Evolutionary conservation across 2,797 vertebrate species (phyloP).

Genomic region (Gouania willdenowi): DNA sequence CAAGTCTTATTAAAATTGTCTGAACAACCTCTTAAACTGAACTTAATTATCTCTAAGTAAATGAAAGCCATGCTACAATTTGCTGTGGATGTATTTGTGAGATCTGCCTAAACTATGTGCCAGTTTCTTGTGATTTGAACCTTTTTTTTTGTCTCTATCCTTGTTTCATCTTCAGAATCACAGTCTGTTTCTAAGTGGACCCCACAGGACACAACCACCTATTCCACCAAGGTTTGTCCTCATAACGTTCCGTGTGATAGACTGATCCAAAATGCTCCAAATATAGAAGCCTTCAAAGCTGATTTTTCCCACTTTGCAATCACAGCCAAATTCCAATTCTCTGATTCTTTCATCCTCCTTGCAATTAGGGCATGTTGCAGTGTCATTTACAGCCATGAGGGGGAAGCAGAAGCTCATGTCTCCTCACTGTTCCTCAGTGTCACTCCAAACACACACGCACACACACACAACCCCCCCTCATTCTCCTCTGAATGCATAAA

Average conservation of each 20-base stretch:
- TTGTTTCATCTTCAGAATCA: constrained; percentile 43
- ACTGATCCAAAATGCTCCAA: constrained; percentile 32
- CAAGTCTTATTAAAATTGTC: no score
- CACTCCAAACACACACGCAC: constrained; percentile 9
- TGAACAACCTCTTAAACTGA: no score
- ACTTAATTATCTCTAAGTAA: no score
- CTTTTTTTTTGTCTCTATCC: constrained; percentile 11
- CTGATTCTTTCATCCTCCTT: constrained; percentile 52
- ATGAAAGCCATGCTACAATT: no score
- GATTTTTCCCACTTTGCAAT: constrained; percentile 46
- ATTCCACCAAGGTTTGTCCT: constrained; percentile 63
- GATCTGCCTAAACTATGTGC: no score
- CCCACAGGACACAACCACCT: constrained; percentile 44
- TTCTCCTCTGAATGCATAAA: constrained; percentile 13
- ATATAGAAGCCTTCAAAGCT: constrained; percentile 54
- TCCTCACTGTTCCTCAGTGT: constrained; percentile 3
- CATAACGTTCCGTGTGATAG: constrained; percentile 19
- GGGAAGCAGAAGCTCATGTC: constrained; percentile 46
- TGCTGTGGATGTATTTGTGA: no score
- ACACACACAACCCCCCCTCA: constrained; percentile 40
- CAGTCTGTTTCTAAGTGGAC: constrained; percentile 56
- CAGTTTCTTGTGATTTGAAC: no score
- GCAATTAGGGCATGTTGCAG: constrained; percentile 68
- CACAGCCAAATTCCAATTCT: constrained; percentile 59
- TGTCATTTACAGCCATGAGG: constrained; percentile 27